Conservation (phyloP, 2,113 vertebrate genomes). For the Corythoichthys haematopterus region DNA sequence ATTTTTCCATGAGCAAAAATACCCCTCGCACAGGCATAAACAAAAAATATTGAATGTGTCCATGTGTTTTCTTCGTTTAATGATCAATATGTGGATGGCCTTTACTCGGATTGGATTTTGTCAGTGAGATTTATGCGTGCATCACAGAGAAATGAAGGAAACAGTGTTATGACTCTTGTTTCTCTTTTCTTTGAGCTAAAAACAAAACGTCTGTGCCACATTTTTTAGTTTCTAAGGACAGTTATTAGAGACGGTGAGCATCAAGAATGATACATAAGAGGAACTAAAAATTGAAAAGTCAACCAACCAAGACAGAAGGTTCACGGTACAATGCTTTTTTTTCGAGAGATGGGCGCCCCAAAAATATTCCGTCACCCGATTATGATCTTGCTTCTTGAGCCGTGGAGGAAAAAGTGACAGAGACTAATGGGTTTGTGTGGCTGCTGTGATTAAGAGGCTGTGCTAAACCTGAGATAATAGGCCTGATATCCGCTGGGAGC, state of each 20-base stretch:
- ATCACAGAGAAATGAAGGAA: background rate
- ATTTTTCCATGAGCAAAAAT: conserved; percentile 90
- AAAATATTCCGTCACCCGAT: conserved; percentile 38
- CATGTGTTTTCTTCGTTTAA: conserved; percentile 20
- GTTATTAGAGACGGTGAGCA: background rate
- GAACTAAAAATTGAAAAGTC: background rate
- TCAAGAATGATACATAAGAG: background rate
- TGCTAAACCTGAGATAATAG: conserved; percentile 76
- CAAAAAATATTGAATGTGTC: conserved; percentile 53
- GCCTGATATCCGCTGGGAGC: conserved; percentile 80
- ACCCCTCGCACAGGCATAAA: conserved; percentile 64
- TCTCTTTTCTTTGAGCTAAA: background rate
- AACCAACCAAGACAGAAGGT: background rate
- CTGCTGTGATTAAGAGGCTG: conserved; percentile 75
- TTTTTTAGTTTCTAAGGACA: too few relatives aligned
- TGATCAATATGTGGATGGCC: conserved; percentile 35
- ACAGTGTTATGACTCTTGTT: background rate
- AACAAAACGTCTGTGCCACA: background rate
- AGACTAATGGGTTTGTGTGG: conserved; percentile 82
- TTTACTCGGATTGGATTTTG: conserved; percentile 20
- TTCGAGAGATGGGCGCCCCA: background rate
- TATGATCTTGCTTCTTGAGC: conserved; percentile 72
- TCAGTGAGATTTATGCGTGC: background rate
- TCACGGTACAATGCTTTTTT: background rate
- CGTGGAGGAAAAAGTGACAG: conserved; percentile 74